Evolutionary conservation across 2,797 vertebrate species (phyloP).

Genomic region (Tapera naevia): DNA sequence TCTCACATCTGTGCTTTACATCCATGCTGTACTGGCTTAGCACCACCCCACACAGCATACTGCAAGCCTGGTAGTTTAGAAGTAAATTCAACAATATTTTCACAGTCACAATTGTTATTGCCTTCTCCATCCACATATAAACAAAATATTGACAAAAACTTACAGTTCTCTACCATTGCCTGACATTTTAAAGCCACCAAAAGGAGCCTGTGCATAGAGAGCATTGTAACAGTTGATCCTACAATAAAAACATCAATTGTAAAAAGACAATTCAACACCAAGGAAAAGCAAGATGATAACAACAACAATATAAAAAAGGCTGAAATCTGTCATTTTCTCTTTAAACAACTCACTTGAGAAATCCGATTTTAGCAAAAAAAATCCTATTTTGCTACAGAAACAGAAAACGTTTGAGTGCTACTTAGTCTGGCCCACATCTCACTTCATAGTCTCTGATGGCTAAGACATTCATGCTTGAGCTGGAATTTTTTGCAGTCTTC

Average conservation of each 20-base stretch:
- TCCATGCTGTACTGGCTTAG: background rate
- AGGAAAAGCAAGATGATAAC: background rate
- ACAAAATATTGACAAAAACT: slow-evolving; percentile 68
- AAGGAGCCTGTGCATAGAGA: slow-evolving; percentile 89
- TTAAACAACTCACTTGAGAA: background rate
- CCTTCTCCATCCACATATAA: background rate
- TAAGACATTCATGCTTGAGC: background rate
- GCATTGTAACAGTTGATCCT: slow-evolving; percentile 98
- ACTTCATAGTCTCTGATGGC: background rate
- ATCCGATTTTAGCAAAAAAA: background rate
- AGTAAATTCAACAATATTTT: background rate
- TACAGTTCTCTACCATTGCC: slow-evolving; percentile 96
- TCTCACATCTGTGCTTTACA: background rate
- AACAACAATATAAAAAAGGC: background rate
- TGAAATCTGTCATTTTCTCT: background rate
- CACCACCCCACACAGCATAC: background rate
- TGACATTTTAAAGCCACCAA: slow-evolving; percentile 96
- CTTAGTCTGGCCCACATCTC: background rate
- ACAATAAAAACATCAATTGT: slow-evolving; percentile 13
- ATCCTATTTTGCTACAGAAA: slow-evolving; percentile 8
- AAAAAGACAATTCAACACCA: background rate
- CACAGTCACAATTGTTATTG: background rate
- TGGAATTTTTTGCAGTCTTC: background rate
- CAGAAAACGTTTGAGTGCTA: background rate
- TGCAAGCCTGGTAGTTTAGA: background rate